Percentiles rank a stretch among this genome's conserved stretches.
Conservation (phyloP, 2,888 invertebrate species). For the Anticlea derivata region DNA sequence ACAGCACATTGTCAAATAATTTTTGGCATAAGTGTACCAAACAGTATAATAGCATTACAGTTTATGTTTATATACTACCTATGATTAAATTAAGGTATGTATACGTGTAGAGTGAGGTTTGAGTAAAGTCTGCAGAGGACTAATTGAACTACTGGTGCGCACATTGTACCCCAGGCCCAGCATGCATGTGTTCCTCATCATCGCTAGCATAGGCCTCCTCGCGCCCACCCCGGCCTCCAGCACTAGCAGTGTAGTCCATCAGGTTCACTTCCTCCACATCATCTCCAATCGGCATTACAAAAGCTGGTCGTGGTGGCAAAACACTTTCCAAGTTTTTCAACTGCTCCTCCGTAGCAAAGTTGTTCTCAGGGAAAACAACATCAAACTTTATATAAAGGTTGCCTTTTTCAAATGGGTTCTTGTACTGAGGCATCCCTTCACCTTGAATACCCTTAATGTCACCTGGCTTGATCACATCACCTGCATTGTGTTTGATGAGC, state of each 20-base stretch:
- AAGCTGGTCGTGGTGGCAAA: conserved; percentile 88
- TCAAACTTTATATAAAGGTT: conserved; percentile 94
- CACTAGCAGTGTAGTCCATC: conserved; percentile 88
- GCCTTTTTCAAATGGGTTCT: conserved; percentile 93
- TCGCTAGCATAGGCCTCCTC: conserved; percentile 90
- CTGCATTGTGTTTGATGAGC: conserved; percentile 90
- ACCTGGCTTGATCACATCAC: conserved; percentile 93
- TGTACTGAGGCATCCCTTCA: conserved; percentile 96
- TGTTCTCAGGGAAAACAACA: conserved; percentile 92
- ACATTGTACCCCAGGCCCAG: conserved; percentile 89
- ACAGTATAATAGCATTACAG: conserved; percentile 50
- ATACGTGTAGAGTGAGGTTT: conserved; percentile 62
- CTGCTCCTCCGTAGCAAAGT: conserved; percentile 88
- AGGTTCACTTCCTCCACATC: conserved; percentile 94
- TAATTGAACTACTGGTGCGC: conserved; percentile 89
- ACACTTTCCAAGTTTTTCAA: conserved; percentile 88
- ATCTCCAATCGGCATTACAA: conserved; percentile 90
- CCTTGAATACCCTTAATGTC: conserved; percentile 89
- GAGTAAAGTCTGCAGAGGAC: conserved; percentile 57
- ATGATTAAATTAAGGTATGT: conserved; percentile 64
- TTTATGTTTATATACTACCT: conserved; percentile 52
- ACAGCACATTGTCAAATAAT: conserved; percentile 47
- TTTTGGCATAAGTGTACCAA: conserved; percentile 50
- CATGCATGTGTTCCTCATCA: conserved; percentile 82
- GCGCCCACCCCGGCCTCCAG: conserved; percentile 77